Evolutionary conservation across 2,113 vertebrate species (phyloP).

Genomic region (Dromiciops gliroides): DNA sequence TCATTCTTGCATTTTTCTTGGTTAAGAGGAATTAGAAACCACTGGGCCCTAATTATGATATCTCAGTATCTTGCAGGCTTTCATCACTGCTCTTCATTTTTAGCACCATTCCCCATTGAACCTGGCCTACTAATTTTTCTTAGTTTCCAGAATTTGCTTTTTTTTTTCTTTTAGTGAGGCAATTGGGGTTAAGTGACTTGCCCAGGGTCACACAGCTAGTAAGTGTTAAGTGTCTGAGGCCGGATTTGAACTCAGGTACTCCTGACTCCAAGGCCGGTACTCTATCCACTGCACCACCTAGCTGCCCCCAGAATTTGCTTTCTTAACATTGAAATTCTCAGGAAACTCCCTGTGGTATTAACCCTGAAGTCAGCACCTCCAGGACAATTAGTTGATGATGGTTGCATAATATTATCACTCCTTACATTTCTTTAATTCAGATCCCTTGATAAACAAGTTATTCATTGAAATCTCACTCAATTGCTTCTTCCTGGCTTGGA

Average conservation of each 20-base stretch:
- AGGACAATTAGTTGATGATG: background rate
- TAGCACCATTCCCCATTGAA: slow-evolving; percentile 64
- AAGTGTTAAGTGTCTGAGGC: too few species aligned
- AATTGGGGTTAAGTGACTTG: too few species aligned
- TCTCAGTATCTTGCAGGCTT: slow-evolving; percentile 55
- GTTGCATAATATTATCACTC: background rate
- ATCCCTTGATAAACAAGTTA: background rate
- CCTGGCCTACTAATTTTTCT: slow-evolving; percentile 56
- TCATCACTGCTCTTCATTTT: slow-evolving; percentile 67
- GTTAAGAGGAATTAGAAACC: slow-evolving; percentile 63
- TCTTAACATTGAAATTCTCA: slow-evolving; percentile 51
- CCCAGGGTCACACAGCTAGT: too few species aligned
- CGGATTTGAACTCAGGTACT: too few species aligned
- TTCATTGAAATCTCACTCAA: background rate
- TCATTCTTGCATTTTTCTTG: slow-evolving; percentile 49
- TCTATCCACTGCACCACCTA: too few species aligned
- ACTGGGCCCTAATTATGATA: slow-evolving; percentile 65
- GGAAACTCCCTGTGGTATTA: slow-evolving; percentile 49
- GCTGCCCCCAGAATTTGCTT: slow-evolving; percentile 73
- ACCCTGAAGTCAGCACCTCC: slow-evolving; percentile 10
- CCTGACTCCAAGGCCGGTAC: too few species aligned
- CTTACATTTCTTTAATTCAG: background rate
- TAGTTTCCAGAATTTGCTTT: slow-evolving; percentile 72
- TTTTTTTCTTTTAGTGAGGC: too few species aligned
- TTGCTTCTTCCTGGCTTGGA: background rate